A percentile compares a stretch with the other conserved stretches of the same genome.
Evolutionary conservation across 2,888 invertebrate genomes (phyloP).

Genomic region (Pterobdella sp.): DNA sequence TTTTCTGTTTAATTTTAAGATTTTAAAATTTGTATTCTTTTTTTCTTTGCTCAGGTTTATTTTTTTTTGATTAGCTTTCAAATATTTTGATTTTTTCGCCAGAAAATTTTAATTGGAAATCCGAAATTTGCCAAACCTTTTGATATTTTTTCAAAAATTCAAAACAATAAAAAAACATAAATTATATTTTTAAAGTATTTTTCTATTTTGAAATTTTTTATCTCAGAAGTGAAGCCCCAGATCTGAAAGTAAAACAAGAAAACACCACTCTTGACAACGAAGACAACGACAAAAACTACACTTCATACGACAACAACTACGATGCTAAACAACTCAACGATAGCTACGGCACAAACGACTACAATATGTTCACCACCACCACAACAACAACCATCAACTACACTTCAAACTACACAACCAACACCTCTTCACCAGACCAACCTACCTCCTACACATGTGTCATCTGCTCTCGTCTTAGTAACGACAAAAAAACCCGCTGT

Average conservation of each 20-base stretch:
- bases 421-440: too few species aligned
- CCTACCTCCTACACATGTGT: too few species aligned
- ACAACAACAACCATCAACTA: not conserved
- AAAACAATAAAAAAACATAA: not conserved
- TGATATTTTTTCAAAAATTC: too few species aligned
- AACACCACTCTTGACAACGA: slow-evolving; percentile 1
- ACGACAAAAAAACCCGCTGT: not conserved
- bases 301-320: not conserved
- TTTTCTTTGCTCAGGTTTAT: too few species aligned
- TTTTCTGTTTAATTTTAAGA: too few species aligned
- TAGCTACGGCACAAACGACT: not conserved
- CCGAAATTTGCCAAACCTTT: too few species aligned
- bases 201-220: not conserved
- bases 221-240: not conserved
- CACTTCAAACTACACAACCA: not conserved
- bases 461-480: too few species aligned
- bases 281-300: slow-evolving; percentile 1
- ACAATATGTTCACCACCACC: not conserved
- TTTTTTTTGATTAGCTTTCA: too few species aligned
- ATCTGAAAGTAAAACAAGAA: not conserved
- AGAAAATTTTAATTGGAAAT: too few species aligned
- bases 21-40: too few species aligned
- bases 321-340: not conserved
- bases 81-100: too few species aligned
- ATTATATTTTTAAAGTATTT: not conserved